Base-by-base conservation (phyloP, 2,113 vertebrate species). In the Xerus inauris region DNA sequence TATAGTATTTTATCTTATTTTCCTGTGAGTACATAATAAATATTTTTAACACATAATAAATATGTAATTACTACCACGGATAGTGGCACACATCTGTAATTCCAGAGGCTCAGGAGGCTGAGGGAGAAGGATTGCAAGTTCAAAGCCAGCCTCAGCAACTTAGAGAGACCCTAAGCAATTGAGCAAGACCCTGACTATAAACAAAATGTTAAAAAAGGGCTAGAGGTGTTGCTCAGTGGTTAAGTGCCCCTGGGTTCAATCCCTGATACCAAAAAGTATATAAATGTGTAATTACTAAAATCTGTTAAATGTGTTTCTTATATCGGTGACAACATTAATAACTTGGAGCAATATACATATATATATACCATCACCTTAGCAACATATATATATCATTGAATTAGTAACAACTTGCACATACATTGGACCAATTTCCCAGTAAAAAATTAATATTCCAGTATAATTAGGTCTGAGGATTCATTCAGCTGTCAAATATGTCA, bases 401-500 rank as follows among this genome's bases (percentile, higher is more conserved):
- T 57, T 54, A 57, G 40, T 57, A 93, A 80, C 8, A 81, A 20
- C 28, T 79, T 79, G 0, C 20, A 77, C 49, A 13, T 75, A 85
- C n/a, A 88, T n/a, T 90, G 3, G 47, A 38, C 32, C 20, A 64
- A 95, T 79, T 42, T 83, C 73, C 69, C 67, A 73, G 8, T 76
- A 8, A 13, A 40, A 26, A 94, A 91, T 45, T 17, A 87, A 6
- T 84, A 22, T 97, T 16, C 2, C 92, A 89, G 91, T 0, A 2
- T 57, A 91, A 92, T 83, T 92, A 92, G 54, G 3, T 54, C 59
- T 35, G 45, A 87, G 51, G 30, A 96, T 49, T 69, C 47, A 84
- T 71, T 97, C 97, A 83, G 81, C 93, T 82, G 62, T 82, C n/a
- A 67, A 93, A 91, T 40, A 57, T 8, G 32, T 79, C 28, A 81